Evolutionary conservation across 2,888 invertebrate genomes (phyloP).

Genomic region (Entomobrya multifasciata): DNA sequence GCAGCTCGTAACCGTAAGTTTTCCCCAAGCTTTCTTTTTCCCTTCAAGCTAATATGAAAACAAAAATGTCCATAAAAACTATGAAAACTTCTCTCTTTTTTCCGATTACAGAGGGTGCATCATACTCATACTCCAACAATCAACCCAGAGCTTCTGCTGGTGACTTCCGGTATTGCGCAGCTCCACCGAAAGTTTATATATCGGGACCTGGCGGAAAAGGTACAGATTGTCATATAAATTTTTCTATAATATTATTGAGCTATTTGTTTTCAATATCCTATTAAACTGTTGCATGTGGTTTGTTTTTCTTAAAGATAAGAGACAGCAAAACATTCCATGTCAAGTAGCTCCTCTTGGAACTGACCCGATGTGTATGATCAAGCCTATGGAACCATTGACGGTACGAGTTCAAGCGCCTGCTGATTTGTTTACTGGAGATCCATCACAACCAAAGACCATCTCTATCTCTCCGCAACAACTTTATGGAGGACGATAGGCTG

Average conservation of each 20-base stretch:
- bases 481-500: slow-evolving; percentile 32
- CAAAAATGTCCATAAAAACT: neutral
- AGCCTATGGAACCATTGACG: slow-evolving; percentile 64
- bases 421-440: slow-evolving; percentile 52
- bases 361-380: slow-evolving; percentile 54
- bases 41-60: neutral
- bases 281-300: too few species aligned
- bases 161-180: slow-evolving; percentile 33
- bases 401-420: slow-evolving; percentile 58
- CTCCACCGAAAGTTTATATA: slow-evolving; percentile 60
- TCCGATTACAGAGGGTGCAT: neutral
- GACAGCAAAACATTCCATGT: slow-evolving; percentile 59
- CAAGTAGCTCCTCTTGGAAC: slow-evolving; percentile 66
- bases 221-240: neutral
- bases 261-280: too few species aligned
- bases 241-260: neutral
- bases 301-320: neutral
- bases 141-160: neutral
- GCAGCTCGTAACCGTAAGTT: slow-evolving; percentile 24
- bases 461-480: slow-evolving; percentile 53
- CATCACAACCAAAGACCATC: slow-evolving; percentile 52
- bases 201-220: slow-evolving; percentile 41
- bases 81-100: neutral
- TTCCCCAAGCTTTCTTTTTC: neutral
- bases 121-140: neutral